Evolutionary conservation across 2,113 vertebrate genomes (phyloP).

Genomic region (Catharus bicknelli): DNA sequence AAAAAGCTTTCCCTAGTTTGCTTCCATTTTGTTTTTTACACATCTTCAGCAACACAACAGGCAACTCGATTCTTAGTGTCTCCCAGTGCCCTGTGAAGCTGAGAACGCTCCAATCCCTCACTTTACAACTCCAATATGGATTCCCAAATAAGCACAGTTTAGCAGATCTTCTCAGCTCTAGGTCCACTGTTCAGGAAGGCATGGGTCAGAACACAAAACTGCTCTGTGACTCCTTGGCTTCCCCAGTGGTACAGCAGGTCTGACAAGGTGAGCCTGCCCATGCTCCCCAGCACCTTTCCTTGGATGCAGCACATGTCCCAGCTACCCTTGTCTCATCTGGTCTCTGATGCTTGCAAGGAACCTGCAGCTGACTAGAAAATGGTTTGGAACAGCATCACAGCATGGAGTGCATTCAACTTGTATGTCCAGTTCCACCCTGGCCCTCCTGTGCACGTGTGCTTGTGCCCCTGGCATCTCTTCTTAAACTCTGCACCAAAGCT

Average conservation of each 20-base stretch:
- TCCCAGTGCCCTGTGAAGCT: neutral
- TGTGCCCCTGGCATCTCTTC: neutral
- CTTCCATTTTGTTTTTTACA: neutral
- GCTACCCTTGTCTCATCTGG: rapidly evolving
- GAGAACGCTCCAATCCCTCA: neutral
- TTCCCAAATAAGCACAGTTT: neutral
- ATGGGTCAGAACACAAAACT: neutral
- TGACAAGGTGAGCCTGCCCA: neutral
- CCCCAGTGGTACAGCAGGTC: neutral
- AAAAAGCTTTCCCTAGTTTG: neutral
- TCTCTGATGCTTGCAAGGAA: rapidly evolving
- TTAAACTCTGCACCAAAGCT: neutral
- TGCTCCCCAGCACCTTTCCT: neutral
- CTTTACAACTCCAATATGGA: neutral
- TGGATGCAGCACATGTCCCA: neutral
- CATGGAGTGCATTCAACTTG: neutral
- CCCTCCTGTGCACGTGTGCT: neutral
- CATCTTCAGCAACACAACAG: neutral
- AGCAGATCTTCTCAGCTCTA: neutral
- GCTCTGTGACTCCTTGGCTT: neutral
- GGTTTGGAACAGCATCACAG: neutral
- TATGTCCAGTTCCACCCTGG: neutral
- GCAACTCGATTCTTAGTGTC: neutral
- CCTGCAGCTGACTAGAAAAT: neutral
- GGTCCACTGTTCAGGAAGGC: neutral